Percentiles rank a stretch among this genome's conserved stretches.
Conservation (phyloP, 2,113 vertebrate genomes). For the Charadrius vociferus region DNA sequence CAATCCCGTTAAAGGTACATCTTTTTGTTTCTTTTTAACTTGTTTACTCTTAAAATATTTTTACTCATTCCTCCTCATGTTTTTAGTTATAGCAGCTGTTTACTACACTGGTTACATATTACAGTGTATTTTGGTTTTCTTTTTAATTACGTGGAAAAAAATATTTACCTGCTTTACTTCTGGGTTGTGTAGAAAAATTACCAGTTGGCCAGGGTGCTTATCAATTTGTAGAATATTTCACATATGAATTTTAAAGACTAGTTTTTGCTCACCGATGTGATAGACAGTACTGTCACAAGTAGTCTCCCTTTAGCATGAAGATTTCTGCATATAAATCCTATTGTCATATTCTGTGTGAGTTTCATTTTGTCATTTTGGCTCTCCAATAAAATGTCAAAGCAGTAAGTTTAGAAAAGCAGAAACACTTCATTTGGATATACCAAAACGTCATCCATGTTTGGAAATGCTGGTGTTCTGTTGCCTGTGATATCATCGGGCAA, state of each 20-base stretch:
- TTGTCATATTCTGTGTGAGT: not conserved
- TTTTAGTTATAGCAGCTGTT: not conserved
- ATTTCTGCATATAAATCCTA: not conserved
- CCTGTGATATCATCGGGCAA: not conserved
- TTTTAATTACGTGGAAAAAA: not conserved
- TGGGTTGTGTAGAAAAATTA: not conserved
- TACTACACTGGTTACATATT: not conserved
- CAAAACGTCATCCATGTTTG: not conserved
- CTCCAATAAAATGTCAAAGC: not conserved
- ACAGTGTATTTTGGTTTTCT: not conserved
- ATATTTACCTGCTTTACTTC: not conserved
- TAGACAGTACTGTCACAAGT: not conserved
- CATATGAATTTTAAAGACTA: not conserved
- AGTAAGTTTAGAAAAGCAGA: not conserved
- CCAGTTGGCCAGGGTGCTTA: not conserved
- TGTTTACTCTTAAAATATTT: not conserved
- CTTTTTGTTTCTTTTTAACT: not conserved
- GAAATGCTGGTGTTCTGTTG: not conserved
- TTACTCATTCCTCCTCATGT: not conserved
- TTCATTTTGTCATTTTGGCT: not conserved
- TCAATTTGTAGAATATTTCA: not conserved
- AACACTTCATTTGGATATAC: not conserved
- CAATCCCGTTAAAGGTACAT: conserved; percentile 91
- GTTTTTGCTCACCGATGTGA: not conserved
- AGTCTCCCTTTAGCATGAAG: not conserved